Evolutionary conservation across 2,888 invertebrate genomes (phyloP).

Genomic region (Melipona bicolor): DNA sequence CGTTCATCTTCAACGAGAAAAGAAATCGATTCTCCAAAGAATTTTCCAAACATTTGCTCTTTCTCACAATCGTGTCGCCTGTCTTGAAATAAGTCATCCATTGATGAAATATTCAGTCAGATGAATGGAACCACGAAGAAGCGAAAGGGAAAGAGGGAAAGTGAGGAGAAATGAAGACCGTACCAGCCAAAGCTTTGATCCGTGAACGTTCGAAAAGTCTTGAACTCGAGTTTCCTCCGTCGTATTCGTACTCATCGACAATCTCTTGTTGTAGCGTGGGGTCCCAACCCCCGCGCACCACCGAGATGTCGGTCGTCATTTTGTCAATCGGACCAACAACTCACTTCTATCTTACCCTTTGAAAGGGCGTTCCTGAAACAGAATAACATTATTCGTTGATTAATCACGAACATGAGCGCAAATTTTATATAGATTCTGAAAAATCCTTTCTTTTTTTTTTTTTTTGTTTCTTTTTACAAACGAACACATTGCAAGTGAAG

Average conservation of each 20-base stretch:
- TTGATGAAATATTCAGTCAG: too few species aligned
- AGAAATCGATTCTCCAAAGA: too few species aligned
- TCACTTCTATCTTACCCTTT: constrained; percentile 77
- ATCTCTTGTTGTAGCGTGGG: constrained; percentile 96
- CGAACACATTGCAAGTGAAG: too few species aligned
- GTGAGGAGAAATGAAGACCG: constrained; percentile 62
- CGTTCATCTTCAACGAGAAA: too few species aligned
- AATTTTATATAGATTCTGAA: neutral
- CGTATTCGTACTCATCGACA: constrained; percentile 99
- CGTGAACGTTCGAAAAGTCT: constrained; percentile 99
- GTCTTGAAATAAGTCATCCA: too few species aligned
- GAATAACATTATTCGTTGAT: neutral
- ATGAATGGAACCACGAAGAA: too few species aligned
- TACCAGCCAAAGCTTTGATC: constrained; percentile 99
- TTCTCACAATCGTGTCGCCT: too few species aligned
- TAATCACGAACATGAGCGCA: neutral
- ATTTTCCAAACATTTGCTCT: too few species aligned
- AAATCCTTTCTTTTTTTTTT: neutral
- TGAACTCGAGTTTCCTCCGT: constrained; percentile 99
- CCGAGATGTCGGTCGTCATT: constrained; percentile 99
- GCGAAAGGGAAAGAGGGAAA: neutral
- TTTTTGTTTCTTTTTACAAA: too few species aligned
- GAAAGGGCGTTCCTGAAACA: constrained; percentile 81
- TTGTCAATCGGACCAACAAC: constrained; percentile 83
- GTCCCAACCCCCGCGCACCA: constrained; percentile 95